phyloP scores from a whole-genome alignment of 2,888 invertebrate species.

The Troides oblongomaculatus region DNA sequence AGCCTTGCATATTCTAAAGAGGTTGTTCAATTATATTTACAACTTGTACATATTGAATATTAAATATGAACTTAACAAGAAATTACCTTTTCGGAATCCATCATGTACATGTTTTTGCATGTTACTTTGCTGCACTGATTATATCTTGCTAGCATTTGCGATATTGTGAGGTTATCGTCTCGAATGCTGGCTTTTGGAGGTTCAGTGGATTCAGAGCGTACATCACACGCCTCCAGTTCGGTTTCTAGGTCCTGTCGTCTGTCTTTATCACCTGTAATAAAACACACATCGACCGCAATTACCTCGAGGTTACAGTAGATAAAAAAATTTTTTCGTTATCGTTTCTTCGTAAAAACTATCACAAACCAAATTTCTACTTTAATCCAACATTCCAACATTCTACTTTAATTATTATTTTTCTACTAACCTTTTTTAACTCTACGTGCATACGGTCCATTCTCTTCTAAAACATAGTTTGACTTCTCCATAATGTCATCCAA shows the following conservation, averaged over 20 bases:
- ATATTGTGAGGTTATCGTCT: constrained; percentile 86
- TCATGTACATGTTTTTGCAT: constrained; percentile 86
- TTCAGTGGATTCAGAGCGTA: constrained; percentile 74
- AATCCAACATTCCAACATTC: not conserved
- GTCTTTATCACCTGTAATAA: constrained; percentile 61
- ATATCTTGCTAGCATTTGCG: constrained; percentile 85
- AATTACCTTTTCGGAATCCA: constrained; percentile 84
- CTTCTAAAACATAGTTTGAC: constrained; percentile 70
- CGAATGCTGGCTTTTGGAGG: constrained; percentile 81
- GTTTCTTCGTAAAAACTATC: no score
- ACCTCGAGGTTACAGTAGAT: no score
- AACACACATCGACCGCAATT: not conserved
- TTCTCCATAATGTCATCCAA: constrained; percentile 90
- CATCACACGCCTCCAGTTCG: constrained; percentile 83
- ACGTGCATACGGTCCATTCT: constrained; percentile 80
- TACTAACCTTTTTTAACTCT: constrained; percentile 81
- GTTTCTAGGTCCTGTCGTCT: constrained; percentile 78
- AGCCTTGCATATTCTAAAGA: no score
- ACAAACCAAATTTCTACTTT: not conserved
- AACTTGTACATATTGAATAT: not conserved
- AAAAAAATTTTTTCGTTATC: no score
- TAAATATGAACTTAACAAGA: not conserved
- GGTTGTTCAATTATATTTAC: not conserved
- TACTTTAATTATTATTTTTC: not conserved
- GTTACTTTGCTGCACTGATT: constrained; percentile 81